phyloP scores from a whole-genome alignment of 2,113 vertebrate species.

The Corvus moneduloides region DNA sequence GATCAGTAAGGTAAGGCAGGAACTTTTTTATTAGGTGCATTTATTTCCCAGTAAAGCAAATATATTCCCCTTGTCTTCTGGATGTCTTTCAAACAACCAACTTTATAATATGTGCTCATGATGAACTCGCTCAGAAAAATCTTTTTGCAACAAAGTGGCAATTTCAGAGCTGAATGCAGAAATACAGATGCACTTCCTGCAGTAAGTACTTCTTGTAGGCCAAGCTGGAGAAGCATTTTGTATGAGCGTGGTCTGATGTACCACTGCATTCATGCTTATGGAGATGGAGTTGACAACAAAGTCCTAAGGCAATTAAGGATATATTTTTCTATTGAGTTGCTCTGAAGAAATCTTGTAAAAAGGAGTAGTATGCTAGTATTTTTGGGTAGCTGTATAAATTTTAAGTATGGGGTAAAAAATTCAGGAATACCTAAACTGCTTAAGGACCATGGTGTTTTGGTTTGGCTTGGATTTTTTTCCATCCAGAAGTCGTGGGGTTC shows the following conservation, averaged over 20 bases:
- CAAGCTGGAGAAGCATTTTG: background rate
- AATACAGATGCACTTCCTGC: background rate
- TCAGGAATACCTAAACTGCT: background rate
- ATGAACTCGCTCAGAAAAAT: background rate
- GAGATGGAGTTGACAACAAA: background rate
- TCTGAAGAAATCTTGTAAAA: background rate
- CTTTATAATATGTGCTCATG: background rate
- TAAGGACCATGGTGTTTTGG: background rate
- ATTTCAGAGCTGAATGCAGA: background rate
- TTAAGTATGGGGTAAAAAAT: background rate
- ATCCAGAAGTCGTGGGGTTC: background rate
- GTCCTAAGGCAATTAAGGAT: background rate
- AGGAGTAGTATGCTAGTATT: background rate
- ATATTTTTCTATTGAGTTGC: background rate
- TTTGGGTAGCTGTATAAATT: background rate
- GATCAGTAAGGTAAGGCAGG: constrained; percentile 23
- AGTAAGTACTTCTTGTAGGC: background rate
- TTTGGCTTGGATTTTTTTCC: background rate
- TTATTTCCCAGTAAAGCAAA: constrained; percentile 25
- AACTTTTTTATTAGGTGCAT: constrained; percentile 14
- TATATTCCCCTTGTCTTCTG: background rate
- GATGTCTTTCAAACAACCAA: constrained; percentile 2
- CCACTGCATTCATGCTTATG: background rate
- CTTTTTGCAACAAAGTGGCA: background rate
- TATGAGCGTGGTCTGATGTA: background rate